Base-by-base conservation (phyloP, 2,113 vertebrate species). In the Plectropomus leopardus region DNA sequence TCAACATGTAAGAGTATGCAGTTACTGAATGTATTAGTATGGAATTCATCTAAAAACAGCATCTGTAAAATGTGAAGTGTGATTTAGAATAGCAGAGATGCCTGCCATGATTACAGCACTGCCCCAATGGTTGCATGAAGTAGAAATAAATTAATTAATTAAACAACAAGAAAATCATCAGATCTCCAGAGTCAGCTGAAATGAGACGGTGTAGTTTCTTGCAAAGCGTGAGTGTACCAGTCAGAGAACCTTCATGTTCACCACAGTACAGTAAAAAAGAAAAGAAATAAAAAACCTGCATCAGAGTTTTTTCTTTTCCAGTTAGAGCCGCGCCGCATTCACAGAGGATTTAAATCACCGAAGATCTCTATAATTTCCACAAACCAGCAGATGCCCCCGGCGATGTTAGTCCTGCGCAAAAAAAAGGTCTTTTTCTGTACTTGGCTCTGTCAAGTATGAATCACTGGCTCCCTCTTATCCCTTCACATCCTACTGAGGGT, bases 291-390 rank as follows among this genome's bases (percentile, higher is more conserved):
- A 8, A 15, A 24, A 51, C 6, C 65, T 15, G 15, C 73, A 32
- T 15, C 1, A 0, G n/a, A 8, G 6, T 36, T 55, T 11, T 34
- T 36, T 14, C 58, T 36, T 11, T 7, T 28, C 24, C 53, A 10
- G 44, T 42, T 30, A 40, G 36, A 40, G 36, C 36, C 36, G 0
- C 4, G 21, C 28, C 53, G n/a, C 5, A 42, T 13, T 59, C 78
- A 24, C 78, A 24, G 17, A 66, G 26, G 68, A 65, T 44, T 30
- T n/a, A 36, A 71, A 71, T 54, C 67, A 64, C 34, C 23, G 55
- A 30, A 24, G 65, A 76, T 76, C 48, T 26, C 24, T 7, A 19
- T 47, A 44, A 5, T 28, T 30, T 23, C 36, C 67, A 36, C 23
- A 21, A 60, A 44, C 17, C 67, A 26, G 6, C 50, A 17, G 11